Evolutionary conservation across 2,797 vertebrate species (phyloP), one percentile per base, ranked within the genome.

Genomic region (Acridotheres tristis): DNA sequence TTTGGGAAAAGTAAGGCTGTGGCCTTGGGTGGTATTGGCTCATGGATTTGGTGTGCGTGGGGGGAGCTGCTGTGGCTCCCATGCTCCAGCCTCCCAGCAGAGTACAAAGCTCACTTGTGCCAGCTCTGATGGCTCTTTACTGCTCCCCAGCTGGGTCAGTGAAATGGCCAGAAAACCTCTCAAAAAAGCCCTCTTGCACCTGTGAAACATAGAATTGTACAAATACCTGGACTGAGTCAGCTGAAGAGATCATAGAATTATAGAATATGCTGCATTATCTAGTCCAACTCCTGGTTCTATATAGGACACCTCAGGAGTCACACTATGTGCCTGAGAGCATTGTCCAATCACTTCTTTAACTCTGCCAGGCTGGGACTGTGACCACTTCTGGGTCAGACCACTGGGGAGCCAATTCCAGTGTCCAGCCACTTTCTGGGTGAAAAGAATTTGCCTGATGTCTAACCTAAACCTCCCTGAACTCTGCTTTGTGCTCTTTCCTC

Each of bases 11-110:
- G 22, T 34, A 22, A 61, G 43, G 36, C 62, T 7, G 13, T 76
- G 55, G 42, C 8, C 32, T 47, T 16, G 45, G 16, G 47, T 0
- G 1, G 2, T 16, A 53, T n/a, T 1, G 3, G 38, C n/a, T 85
- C 53, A 34, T 42, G 40, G 53, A 18, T 73, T 19, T 29, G 34
- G 51, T 65, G 29, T 72, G 32, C 16, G 16, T 50, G 26, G 2
- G 4, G 21, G 32, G 19, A 68, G 25, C 36, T 55, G 53, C 71
- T 84, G n/a, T 13, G 51, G 11, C 42, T 75, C 42, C 62, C 5
- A 2, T 25, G 34, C 40, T 66, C 15, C 67, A 10, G 6, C 11
- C 26, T 79, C 26, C 23, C 2, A 5, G 21, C 30, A 67, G 30
- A 59, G 18, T 22, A 47, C 40, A 67, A 55, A 65, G 15, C 16